Evolutionary conservation across 2,113 vertebrate genomes (phyloP).

Genomic region (Haplochromis burtoni): DNA sequence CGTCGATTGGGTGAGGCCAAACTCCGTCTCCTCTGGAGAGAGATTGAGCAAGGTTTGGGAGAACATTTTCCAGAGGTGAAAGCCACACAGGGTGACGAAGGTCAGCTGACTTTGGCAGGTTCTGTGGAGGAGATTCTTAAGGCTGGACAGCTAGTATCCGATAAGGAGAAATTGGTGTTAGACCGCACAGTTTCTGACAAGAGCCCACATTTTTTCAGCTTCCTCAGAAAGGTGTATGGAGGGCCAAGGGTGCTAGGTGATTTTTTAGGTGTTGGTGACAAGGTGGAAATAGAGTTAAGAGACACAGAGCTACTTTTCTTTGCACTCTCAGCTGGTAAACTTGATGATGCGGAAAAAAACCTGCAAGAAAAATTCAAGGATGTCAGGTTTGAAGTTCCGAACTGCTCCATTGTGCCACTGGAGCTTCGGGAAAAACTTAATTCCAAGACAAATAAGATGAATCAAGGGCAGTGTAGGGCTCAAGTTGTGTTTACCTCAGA

Average conservation of each 20-base stretch:
- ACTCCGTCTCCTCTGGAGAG: constrained; percentile 34
- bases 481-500: background rate
- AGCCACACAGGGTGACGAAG: background rate
- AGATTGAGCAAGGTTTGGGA: constrained; percentile 6
- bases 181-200: constrained; percentile 5
- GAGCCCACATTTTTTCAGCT: constrained; percentile 11
- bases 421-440: constrained; percentile 19
- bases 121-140: constrained; percentile 3
- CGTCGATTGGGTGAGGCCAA: constrained; percentile 26
- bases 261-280: constrained; percentile 2
- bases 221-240: constrained; percentile 25
- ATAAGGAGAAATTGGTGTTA: background rate
- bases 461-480: background rate
- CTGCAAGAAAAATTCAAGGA: constrained; percentile 14
- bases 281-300: constrained; percentile 27
- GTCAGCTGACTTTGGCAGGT: constrained; percentile 29
- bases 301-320: constrained; percentile 30
- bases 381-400: background rate
- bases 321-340: background rate
- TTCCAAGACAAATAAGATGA: background rate
- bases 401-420: background rate
- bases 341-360: background rate
- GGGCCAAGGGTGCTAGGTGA: background rate
- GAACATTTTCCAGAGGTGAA: background rate
- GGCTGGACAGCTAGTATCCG: constrained; percentile 5